Base-by-base conservation (phyloP, 2,113 vertebrate genomes). In the Tauraco erythrolophus region DNA sequence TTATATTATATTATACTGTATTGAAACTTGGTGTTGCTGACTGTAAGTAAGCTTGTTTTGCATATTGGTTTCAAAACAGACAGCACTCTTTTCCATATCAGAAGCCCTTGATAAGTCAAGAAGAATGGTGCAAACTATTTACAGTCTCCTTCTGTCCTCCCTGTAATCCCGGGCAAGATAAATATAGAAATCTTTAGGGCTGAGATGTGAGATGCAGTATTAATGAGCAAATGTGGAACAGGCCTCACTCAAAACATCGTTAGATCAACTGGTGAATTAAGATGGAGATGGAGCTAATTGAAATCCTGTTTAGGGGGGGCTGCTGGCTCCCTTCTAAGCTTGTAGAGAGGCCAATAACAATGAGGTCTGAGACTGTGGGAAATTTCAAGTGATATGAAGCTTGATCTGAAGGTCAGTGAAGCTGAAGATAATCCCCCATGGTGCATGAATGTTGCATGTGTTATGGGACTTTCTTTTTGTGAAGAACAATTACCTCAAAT, bases 91-190 rank as follows among this genome's bases (percentile, higher is more conserved):
- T 87, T 92, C 79, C 28, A 4, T 70, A 70, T 25, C 51, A 90
- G 62, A 92, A 88, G 43, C 37, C 41, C 77, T 74, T 74, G 62
- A 56, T 50, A 88, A 92, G 14, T 85, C 75, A 86, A 90, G 54
- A 65, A 81, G 64, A 84, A 84, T 28, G 27, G 43, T 75, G 48
- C 53, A 82, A 89, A 72, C 41, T 92, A 35, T 84, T 88, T 86
- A n/a, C 30, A 74, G 75, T 79, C 30, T 90, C 19, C 79, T 88
- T 69, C 81, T 66, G 10, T 70, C 71, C 54, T 90, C 50, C 18
- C 21, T 88, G 81, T 93, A 94, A 74, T 79, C 57, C 54, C 51
- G 84, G 58, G 53, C 23, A 95, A 88, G 70, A 93, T 66, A 94
- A 92, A 88, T 80, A 83, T 17, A 83, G 90, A 92, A 70, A 56